Conservation (phyloP, 2,113 vertebrate genomes). For the Hyaena hyaena region DNA sequence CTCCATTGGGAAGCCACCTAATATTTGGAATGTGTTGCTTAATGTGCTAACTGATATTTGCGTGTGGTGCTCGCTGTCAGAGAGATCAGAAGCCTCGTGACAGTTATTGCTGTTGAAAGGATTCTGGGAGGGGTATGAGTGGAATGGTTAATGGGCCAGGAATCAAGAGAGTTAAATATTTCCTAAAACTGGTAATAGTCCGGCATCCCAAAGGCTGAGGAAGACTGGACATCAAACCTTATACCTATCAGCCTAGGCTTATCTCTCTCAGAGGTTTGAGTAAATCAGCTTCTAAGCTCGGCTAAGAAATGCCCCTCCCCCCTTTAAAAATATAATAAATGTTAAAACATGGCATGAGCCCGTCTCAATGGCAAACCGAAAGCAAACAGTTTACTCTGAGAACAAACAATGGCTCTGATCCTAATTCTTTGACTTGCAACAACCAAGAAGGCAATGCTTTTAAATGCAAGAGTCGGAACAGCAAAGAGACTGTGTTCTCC, state of each 20-base stretch:
- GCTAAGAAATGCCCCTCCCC: neutral
- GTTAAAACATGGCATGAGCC: slow-evolving; percentile 64
- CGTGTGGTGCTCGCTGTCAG: slow-evolving; percentile 54
- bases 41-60: slow-evolving; percentile 67
- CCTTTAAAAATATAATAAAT: slow-evolving; percentile 62
- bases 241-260: neutral
- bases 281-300: slow-evolving; percentile 35
- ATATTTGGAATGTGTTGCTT: slow-evolving; percentile 64
- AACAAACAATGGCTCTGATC: slow-evolving; percentile 74
- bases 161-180: slow-evolving; percentile 68
- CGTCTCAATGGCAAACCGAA: slow-evolving; percentile 60
- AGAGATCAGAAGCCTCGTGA: slow-evolving; percentile 72
- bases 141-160: slow-evolving; percentile 74
- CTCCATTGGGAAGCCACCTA: slow-evolving; percentile 69
- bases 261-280: neutral
- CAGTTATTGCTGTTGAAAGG: slow-evolving; percentile 82
- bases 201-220: slow-evolving; percentile 73
- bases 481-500: slow-evolving; percentile 38
- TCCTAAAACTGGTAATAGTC: slow-evolving; percentile 69
- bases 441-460: slow-evolving; percentile 49
- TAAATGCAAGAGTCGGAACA: slow-evolving; percentile 67
- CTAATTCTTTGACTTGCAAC: slow-evolving; percentile 75
- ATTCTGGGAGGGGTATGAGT: slow-evolving; percentile 66
- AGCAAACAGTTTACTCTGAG: slow-evolving; percentile 65
- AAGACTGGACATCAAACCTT: slow-evolving; percentile 45